These are phyloP conservation scores for Mungos mungo DNA, from an alignment of 2,113 vertebrate species.

Conservation along the genomic window DNA sequence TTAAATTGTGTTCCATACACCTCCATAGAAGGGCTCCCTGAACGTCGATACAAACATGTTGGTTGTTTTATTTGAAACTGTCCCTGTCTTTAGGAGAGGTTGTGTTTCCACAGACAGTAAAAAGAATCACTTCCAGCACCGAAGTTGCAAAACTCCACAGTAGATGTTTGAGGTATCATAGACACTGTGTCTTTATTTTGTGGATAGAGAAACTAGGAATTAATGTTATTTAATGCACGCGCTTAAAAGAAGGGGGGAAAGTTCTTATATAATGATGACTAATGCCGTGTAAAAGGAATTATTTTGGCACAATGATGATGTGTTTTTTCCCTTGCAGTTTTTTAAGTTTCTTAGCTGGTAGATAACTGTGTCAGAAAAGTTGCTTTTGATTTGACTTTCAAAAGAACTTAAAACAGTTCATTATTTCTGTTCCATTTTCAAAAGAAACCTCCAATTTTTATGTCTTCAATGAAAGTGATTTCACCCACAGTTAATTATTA, in stretches of 20 bases:
- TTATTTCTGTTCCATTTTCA: constrained; percentile 27
- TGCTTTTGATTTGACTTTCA: constrained; percentile 43
- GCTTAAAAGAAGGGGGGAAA: not conserved
- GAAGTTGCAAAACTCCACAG: not conserved
- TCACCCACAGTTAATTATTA: not conserved
- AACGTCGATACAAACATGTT: not conserved
- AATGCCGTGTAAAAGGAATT: not conserved
- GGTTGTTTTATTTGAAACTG: not conserved
- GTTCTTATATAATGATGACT: constrained; percentile 42
- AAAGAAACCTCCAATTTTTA: not conserved
- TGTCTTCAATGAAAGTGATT: not conserved
- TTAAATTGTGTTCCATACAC: not conserved
- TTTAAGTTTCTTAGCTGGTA: constrained; percentile 19
- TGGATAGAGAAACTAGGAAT: not conserved
- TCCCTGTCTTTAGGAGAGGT: not conserved
- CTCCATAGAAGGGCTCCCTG: not conserved
- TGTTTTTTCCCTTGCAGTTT: constrained; percentile 39
- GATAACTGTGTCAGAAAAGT: constrained; percentile 33
- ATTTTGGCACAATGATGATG: constrained; percentile 18
- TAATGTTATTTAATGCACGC: not conserved
- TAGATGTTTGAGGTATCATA: not conserved
- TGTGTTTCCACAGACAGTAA: not conserved
- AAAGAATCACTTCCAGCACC: not conserved
- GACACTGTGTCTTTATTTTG: not conserved
- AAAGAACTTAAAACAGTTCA: constrained; percentile 26